Base-by-base conservation (phyloP, 1,140 invertebrate genomes). In the Listronotus bonariensis region DNA sequence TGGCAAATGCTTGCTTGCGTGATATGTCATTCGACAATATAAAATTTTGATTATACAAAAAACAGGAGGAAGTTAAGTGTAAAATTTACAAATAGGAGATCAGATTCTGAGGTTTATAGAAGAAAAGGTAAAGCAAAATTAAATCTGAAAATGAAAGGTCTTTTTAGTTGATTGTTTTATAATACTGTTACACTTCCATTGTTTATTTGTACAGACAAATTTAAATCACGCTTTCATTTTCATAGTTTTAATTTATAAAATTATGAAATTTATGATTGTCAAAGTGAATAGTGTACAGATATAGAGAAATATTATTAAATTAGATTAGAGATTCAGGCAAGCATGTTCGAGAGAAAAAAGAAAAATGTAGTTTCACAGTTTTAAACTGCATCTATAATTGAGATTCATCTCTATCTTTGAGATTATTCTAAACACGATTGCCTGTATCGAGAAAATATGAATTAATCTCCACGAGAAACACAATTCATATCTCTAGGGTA, bases 401-500 rank as follows among this genome's bases (percentile, higher is more conserved):
- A 65, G 62, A 65, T 65, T 65, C 62, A 65, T 49, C 53, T 51
- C 34, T 51, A 11, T 40, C 18, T 48, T 40, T 26, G 61, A 63
- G 61, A 63, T 55, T 63, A 45, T 46, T 63, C 31, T 49, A 66
- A 67, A 72, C 68, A 68, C 63, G 65, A 65, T 70, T 68, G 66
- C 63, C 62, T 70, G 60, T 52, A 60, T 61, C 43, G 32, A 69
- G 52, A 65, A 70, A 62, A 68, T 70, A 71, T 67, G 66, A 68
- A 68, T 64, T 48, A 34, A 48, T 65, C 57, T 62, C 55, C 46
- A 31, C 41, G 68, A 69, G 63, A 71, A 68, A 73, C 53, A 67
- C 55, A 66, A 60, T 73, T 69, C 72, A 73, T 74, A 75, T 73
- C 61, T 71, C 71, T 74, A 77, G 77, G 77, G 77, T 77, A 78